A percentile compares a stretch with the other conserved stretches of the same genome.
These are phyloP conservation scores for Acanthis flammea DNA, from an alignment of 2,797 vertebrate species.

Conservation along the genomic window DNA sequence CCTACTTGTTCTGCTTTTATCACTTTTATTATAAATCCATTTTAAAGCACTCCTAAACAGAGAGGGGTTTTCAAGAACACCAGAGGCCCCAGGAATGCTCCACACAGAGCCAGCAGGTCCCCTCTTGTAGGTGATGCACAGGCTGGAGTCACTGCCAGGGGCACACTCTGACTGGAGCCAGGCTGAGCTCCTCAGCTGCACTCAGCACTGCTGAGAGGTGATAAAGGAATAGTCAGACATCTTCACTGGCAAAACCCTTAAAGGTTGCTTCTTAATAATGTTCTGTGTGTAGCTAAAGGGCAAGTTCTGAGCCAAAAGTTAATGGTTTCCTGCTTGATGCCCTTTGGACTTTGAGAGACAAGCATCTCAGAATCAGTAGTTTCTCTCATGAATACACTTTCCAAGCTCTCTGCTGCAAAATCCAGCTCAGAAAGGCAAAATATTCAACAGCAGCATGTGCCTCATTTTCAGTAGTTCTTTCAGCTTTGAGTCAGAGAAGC, in stretches of 20 bases:
- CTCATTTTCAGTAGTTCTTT: background rate
- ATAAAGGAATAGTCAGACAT: background rate
- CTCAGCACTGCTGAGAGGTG: background rate
- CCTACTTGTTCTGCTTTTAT: background rate
- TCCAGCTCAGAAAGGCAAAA: background rate
- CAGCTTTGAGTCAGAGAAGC: background rate
- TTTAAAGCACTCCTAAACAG: background rate
- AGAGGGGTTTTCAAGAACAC: background rate
- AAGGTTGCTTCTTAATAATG: background rate
- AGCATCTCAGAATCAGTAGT: background rate
- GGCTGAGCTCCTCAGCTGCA: background rate
- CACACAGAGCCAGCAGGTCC: background rate
- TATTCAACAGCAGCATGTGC: background rate
- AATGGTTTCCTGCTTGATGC: background rate
- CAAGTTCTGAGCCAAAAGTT: background rate
- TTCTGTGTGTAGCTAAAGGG: background rate
- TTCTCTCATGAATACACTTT: background rate
- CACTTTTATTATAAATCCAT: background rate
- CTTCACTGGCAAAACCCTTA: background rate
- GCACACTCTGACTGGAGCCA: fast-evolving
- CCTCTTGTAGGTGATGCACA: background rate
- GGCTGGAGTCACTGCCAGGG: background rate
- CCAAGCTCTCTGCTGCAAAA: background rate
- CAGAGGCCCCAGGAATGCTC: background rate
- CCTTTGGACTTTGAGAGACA: background rate